Conservation (phyloP, 2,113 vertebrate genomes). For the Eudyptes chrysolophus region DNA sequence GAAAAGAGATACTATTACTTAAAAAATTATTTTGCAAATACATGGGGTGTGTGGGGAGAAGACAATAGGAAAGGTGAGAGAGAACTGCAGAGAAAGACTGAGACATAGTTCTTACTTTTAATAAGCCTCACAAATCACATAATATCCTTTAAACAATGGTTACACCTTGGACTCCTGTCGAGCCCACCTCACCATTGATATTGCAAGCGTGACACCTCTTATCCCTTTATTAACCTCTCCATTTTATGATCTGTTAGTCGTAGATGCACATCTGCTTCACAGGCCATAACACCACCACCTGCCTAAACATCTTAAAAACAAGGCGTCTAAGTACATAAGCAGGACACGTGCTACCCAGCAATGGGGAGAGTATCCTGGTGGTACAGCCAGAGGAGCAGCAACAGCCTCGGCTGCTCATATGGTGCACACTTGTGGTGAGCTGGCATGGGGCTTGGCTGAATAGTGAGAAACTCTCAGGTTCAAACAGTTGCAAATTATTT, state of each 20-base stretch:
- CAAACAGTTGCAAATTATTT: slow-evolving; percentile 8
- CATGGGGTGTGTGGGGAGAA: neutral
- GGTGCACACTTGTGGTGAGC: neutral
- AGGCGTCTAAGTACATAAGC: neutral
- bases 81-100: neutral
- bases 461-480: neutral
- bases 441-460: neutral
- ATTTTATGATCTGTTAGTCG: slow-evolving; percentile 69
- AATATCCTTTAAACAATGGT: slow-evolving; percentile 45
- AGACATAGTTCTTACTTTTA: slow-evolving; percentile 26
- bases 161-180: neutral
- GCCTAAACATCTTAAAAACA: slow-evolving; percentile 26
- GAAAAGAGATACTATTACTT: neutral
- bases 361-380: neutral
- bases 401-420: neutral
- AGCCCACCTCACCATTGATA: neutral
- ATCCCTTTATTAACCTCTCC: slow-evolving; percentile 70
- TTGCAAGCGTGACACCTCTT: slow-evolving; percentile 32
- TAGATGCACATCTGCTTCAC: slow-evolving; percentile 58
- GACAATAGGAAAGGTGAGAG: neutral
- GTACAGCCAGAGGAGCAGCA: neutral
- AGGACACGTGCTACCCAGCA: neutral
- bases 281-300: slow-evolving; percentile 61
- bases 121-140: slow-evolving; percentile 42
- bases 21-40: neutral